Percentiles rank a stretch among this genome's conserved stretches.
Conservation (phyloP, 2,797 vertebrate genomes). For the Nasua narica region DNA sequence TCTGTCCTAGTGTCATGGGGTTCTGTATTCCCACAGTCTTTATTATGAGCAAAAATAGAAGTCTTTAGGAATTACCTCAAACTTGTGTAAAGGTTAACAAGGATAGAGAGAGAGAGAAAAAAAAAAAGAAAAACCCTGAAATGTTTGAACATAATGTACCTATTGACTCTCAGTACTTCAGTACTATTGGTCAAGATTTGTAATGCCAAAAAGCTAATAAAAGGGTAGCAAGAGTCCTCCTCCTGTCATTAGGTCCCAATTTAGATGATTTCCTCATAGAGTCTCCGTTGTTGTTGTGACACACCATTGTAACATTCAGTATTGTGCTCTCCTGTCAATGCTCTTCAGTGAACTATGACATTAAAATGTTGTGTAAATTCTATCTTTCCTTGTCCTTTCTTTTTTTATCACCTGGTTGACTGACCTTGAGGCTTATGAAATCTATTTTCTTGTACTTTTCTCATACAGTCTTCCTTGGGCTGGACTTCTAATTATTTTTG, state of each 20-base stretch:
- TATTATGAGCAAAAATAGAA: neutral
- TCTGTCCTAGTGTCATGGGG: neutral
- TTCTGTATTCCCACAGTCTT: neutral
- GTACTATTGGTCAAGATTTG: neutral
- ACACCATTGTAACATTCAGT: neutral
- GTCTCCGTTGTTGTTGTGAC: slow-evolving; percentile 43
- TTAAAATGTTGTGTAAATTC: slow-evolving; percentile 75
- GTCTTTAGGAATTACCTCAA: neutral
- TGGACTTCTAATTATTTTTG: neutral
- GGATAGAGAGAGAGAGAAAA: neutral
- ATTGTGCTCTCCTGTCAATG: slow-evolving; percentile 6
- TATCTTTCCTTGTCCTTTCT: slow-evolving; percentile 43
- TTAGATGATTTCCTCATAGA: slow-evolving; percentile 32
- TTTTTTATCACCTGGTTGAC: slow-evolving; percentile 61
- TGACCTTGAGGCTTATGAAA: slow-evolving; percentile 40
- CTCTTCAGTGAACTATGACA: slow-evolving; percentile 72
- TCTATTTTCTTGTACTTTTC: slow-evolving; percentile 31
- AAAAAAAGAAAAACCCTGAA: neutral
- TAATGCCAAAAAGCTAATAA: neutral
- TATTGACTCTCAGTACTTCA: neutral
- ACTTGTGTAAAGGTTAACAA: neutral
- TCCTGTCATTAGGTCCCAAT: neutral
- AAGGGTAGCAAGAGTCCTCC: neutral
- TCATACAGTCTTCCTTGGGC: neutral
- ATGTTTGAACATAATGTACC: neutral